Conservation (phyloP, 1,140 invertebrate genomes). For the Aphis gossypii region DNA sequence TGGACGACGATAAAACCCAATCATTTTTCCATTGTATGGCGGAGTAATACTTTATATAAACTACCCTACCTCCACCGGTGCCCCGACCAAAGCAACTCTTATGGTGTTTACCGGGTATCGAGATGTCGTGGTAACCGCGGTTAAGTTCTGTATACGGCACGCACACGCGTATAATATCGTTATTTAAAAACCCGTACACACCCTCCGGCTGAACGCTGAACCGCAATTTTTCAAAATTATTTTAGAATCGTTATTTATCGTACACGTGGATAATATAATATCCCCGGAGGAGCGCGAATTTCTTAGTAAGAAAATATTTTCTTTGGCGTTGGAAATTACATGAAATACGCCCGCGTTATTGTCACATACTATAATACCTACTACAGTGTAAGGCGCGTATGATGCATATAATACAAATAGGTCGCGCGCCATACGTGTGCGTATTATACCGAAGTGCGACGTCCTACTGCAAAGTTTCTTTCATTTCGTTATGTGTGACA, state of each 20-base stretch:
- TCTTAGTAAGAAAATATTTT: not conserved
- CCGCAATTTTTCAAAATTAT: conserved; percentile 1
- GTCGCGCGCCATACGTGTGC: no score
- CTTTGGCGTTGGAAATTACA: not conserved
- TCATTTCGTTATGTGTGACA: no score
- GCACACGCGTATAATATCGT: not conserved
- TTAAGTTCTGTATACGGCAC: not conserved
- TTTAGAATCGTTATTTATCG: not conserved
- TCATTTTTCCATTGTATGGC: not conserved
- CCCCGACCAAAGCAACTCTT: not conserved
- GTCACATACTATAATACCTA: not conserved
- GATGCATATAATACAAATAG: no score
- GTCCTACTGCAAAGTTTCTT: no score
- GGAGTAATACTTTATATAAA: not conserved
- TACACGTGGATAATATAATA: not conserved
- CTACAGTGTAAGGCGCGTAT: no score
- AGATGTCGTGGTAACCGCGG: not conserved
- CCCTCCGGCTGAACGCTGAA: not conserved
- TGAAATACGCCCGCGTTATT: not conserved
- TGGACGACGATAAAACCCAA: not conserved
- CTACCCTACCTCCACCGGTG: no score
- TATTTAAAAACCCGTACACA: not conserved
- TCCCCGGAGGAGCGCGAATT: not conserved
- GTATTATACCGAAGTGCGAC: no score
- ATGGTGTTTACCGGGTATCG: not conserved